phyloP scores from a whole-genome alignment of 1,140 invertebrate genomes.

The Camponotus pennsylvanicus region DNA sequence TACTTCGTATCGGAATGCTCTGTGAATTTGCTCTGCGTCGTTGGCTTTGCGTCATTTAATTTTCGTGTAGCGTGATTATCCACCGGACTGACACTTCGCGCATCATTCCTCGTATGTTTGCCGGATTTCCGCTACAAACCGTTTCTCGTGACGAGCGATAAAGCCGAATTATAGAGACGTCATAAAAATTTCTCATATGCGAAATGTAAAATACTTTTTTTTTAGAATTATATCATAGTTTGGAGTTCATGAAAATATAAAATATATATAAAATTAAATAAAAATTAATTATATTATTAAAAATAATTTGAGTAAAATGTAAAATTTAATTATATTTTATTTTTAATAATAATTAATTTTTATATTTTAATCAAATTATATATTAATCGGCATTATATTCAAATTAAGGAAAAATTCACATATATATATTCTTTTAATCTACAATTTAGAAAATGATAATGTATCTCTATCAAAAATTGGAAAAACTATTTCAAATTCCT shows the following conservation, averaged over 20 bases:
- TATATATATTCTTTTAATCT: too few species aligned
- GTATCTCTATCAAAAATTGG: not conserved
- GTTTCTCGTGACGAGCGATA: constrained; percentile 39
- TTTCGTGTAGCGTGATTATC: constrained; percentile 51
- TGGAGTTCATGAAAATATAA: not conserved
- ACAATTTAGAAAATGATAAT: not conserved
- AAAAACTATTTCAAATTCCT: not conserved
- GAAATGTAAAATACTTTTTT: not conserved
- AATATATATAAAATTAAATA: not conserved
- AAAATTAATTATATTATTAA: too few species aligned
- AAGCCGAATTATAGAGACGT: constrained; percentile 18
- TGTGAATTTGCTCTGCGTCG: constrained; percentile 26
- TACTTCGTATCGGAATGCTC: constrained; percentile 53
- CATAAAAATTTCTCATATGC: not conserved
- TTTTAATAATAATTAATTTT: too few species aligned
- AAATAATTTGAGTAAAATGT: too few species aligned
- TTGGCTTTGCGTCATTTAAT: constrained; percentile 67
- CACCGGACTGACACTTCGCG: not conserved
- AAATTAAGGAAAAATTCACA: too few species aligned
- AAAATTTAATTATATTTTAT: too few species aligned
- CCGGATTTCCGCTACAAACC: constrained; percentile 12
- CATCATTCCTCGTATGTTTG: constrained; percentile 42
- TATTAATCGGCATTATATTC: too few species aligned
- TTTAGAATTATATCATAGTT: not conserved
- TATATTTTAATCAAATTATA: too few species aligned